Evolutionary conservation across 2,113 vertebrate genomes (phyloP).

Genomic region (Trematomus loennbergii): DNA sequence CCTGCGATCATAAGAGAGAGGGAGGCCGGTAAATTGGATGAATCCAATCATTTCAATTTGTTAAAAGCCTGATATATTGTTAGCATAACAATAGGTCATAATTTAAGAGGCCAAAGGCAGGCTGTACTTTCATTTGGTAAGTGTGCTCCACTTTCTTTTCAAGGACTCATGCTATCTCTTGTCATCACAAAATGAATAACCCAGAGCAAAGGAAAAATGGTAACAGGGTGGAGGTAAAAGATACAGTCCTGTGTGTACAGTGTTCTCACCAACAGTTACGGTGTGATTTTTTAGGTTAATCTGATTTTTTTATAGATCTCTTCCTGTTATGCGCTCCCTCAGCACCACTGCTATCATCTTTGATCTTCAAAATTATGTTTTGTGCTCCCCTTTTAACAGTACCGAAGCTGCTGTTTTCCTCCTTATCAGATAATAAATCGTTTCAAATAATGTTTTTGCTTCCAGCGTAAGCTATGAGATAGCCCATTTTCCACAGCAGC

Average conservation of each 20-base stretch:
- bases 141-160: conserved; percentile 66
- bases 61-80: conserved; percentile 75
- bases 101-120: conserved; percentile 65
- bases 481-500: conserved; percentile 34
- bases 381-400: conserved; percentile 50
- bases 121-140: conserved; percentile 60
- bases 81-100: conserved; percentile 78
- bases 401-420: conserved; percentile 35
- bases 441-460: conserved; percentile 44
- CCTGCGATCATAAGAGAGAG: conserved; percentile 62
- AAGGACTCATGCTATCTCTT: conserved; percentile 71
- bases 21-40: conserved; percentile 66
- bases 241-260: conserved; percentile 42
- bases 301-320: conserved; percentile 64
- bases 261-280: conserved; percentile 51
- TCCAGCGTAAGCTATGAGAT: conserved; percentile 39
- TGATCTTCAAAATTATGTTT: conserved; percentile 58
- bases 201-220: conserved; percentile 43
- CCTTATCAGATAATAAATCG: conserved; percentile 70
- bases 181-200: conserved; percentile 77
- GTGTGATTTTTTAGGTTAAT: conserved; percentile 49
- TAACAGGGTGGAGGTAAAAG: conserved; percentile 37
- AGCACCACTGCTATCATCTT: conserved; percentile 34
- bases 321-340: conserved; percentile 30
- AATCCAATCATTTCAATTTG: conserved; percentile 77